Evolutionary conservation across 1,140 invertebrate genomes (phyloP).

Genomic region (Hyposmocoma kahamanoa): DNA sequence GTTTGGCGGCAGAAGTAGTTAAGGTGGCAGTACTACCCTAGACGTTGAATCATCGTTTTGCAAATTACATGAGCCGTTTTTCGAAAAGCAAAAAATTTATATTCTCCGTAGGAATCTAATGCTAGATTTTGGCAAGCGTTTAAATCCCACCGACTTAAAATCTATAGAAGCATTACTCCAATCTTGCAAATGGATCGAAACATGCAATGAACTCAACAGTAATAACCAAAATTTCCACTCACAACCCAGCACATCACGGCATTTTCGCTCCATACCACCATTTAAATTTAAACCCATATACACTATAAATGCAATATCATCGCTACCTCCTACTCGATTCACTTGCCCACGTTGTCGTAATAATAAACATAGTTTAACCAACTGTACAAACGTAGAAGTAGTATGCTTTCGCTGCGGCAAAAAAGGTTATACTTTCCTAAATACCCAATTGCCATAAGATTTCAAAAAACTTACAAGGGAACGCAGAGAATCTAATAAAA

Average conservation of each 20-base stretch:
- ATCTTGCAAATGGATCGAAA: not conserved
- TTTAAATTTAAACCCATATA: not conserved
- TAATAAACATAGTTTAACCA: not conserved
- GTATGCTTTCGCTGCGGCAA: not conserved
- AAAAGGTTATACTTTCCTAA: not conserved
- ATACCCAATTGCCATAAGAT: not conserved
- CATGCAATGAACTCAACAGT: not conserved
- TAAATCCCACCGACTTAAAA: not conserved
- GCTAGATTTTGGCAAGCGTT: not conserved
- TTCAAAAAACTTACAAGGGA: not conserved
- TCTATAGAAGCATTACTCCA: not conserved
- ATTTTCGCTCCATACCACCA: not conserved
- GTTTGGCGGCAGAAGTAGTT: too few species aligned
- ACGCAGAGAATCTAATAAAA: not conserved
- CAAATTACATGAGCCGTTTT: not conserved
- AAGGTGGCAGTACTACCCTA: too few species aligned
- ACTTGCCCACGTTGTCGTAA: not conserved
- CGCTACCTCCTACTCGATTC: not conserved
- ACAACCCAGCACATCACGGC: not conserved
- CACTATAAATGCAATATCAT: not conserved
- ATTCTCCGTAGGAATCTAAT: not conserved
- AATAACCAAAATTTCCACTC: not conserved
- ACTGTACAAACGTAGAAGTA: not conserved
- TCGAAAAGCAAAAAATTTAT: not conserved
- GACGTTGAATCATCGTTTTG: too few species aligned